phyloP scores from a whole-genome alignment of 2,888 invertebrate genomes.

The Idaea straminata region DNA sequence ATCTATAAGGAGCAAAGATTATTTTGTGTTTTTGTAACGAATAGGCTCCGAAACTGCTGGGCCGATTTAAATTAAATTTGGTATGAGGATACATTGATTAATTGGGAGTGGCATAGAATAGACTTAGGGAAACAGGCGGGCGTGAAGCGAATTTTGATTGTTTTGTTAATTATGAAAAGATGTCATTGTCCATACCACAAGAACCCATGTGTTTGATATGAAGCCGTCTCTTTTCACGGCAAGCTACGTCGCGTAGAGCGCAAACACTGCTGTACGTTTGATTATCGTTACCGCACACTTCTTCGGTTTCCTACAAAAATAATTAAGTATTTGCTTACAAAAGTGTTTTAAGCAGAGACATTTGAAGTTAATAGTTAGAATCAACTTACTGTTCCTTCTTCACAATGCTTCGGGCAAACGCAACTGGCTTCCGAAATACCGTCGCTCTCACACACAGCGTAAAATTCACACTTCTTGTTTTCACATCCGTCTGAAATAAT shows the following conservation, averaged over 20 bases:
- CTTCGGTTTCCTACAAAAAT: conserved; percentile 73
- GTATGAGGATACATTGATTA: too few species aligned
- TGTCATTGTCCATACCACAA: conserved; percentile 82
- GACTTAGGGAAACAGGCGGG: too few species aligned
- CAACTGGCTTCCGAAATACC: conserved; percentile 81
- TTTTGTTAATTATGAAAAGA: too few species aligned
- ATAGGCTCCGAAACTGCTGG: too few species aligned
- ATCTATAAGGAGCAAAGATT: too few species aligned
- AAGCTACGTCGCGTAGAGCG: conserved; percentile 88
- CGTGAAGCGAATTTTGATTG: too few species aligned
- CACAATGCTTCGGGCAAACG: conserved; percentile 82
- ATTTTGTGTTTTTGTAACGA: too few species aligned
- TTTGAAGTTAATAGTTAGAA: not conserved
- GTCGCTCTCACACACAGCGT: conserved; percentile 86
- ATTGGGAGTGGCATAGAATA: too few species aligned
- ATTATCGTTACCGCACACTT: conserved; percentile 93
- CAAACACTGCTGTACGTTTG: conserved; percentile 93
- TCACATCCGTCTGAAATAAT: conserved; percentile 86
- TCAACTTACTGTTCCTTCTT: conserved; percentile 71
- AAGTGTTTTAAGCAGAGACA: too few species aligned
- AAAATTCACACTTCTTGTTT: conserved; percentile 88
- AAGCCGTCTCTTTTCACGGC: conserved; percentile 85
- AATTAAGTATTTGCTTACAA: not conserved
- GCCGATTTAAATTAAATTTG: too few species aligned
- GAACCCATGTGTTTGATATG: conserved; percentile 89